Evolutionary conservation across 2,797 vertebrate species (phyloP).

Genomic region (Crenichthys baileyi): DNA sequence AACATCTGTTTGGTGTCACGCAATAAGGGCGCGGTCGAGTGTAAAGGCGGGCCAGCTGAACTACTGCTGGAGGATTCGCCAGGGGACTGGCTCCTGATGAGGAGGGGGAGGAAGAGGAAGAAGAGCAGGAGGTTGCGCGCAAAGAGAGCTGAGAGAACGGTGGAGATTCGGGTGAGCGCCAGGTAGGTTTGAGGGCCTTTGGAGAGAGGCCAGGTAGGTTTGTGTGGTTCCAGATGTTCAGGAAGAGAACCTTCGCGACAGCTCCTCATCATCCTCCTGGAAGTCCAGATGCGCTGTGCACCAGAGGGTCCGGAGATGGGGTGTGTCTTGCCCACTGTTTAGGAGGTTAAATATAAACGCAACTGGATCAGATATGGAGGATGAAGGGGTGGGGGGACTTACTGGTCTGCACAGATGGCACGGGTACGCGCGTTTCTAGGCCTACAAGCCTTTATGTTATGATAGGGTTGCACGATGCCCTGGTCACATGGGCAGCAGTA

Average conservation of each 20-base stretch:
- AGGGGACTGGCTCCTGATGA: conserved; percentile 26
- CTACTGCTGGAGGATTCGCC: conserved; percentile 65
- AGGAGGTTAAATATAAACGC: conserved; percentile 78
- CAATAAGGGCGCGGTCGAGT: conserved; percentile 77
- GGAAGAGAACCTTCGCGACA: conserved; percentile 17
- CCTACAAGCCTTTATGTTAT: conserved; percentile 68
- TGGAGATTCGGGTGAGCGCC: conserved; percentile 54
- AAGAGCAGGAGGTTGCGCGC: conserved; percentile 19
- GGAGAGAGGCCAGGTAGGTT: conserved; percentile 34
- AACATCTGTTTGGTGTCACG: conserved; percentile 96
- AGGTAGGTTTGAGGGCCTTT: conserved; percentile 47
- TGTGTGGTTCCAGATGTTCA: conserved; percentile 59
- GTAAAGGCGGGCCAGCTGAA: conserved; percentile 58
- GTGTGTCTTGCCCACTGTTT: conserved; percentile 67
- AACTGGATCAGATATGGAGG: conserved; percentile 61
- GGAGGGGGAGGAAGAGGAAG: conserved; percentile 10
- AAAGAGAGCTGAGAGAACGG: conserved; percentile 31
- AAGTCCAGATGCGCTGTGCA: conserved; percentile 30
- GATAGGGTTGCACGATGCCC: conserved; percentile 83
- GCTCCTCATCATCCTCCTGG: conserved; percentile 9
- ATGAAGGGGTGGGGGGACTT: conserved; percentile 51
- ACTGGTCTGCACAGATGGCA: conserved; percentile 82
- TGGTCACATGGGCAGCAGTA: conserved; percentile 84
- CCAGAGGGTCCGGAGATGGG: conserved; percentile 27
- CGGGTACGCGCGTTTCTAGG: conserved; percentile 37